These are phyloP conservation scores for Pempheris klunzingeri DNA, from an alignment of 2,797 vertebrate genomes.

Conservation along the genomic window DNA sequence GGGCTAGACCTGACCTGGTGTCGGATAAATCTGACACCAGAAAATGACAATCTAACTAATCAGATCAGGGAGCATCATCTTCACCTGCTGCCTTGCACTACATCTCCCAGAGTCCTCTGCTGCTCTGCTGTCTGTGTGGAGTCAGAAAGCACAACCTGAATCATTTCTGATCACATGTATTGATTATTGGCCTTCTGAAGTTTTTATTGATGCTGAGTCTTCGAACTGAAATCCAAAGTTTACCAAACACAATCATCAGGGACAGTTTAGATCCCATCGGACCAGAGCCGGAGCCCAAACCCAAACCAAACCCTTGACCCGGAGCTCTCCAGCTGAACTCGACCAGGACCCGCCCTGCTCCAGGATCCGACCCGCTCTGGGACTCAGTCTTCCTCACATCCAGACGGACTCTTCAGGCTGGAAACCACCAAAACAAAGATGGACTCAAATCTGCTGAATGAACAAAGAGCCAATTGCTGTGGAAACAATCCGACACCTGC, in stretches of 20 bases:
- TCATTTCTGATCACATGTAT: constrained; percentile 17
- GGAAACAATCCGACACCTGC: constrained; percentile 49
- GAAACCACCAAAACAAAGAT: constrained; percentile 2
- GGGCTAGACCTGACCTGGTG: not conserved
- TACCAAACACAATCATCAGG: constrained; percentile 53
- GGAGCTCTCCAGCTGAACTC: not conserved
- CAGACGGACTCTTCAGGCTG: not conserved
- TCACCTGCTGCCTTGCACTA: constrained; percentile 71
- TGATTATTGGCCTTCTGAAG: constrained; percentile 44
- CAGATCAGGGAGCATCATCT: constrained; percentile 61
- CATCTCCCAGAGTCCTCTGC: constrained; percentile 64
- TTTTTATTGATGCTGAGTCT: constrained; percentile 6
- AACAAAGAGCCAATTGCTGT: constrained; percentile 1
- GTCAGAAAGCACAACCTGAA: constrained; percentile 66
- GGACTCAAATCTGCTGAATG: constrained; percentile 35
- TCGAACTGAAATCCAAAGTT: not conserved
- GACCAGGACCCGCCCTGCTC: not conserved
- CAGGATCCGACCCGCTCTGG: not conserved
- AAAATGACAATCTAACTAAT: constrained; percentile 68
- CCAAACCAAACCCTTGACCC: not conserved
- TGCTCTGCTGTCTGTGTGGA: constrained; percentile 31
- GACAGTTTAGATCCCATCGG: constrained; percentile 21
- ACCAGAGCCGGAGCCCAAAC: not conserved
- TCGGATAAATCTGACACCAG: constrained; percentile 8
- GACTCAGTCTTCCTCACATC: constrained; percentile 18